These are phyloP conservation scores for Andrena flavipes DNA, from an alignment of 2,888 invertebrate species.

Conservation along the genomic window DNA sequence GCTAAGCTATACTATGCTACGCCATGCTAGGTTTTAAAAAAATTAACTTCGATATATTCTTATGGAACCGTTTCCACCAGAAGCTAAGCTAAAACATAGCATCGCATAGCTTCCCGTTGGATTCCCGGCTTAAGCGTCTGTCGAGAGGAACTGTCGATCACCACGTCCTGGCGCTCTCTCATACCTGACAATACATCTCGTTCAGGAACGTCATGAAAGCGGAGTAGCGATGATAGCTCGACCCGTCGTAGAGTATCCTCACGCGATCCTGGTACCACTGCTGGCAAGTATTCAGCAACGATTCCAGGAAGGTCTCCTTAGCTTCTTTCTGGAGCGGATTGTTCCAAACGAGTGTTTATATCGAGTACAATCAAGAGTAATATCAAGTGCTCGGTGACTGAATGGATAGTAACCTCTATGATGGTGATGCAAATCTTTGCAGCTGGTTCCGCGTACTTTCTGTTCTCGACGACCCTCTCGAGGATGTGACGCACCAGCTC, in stretches of 20 bases:
- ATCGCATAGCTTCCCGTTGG: no score
- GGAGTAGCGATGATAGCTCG: conserved; percentile 79
- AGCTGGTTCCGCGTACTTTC: conserved; percentile 92
- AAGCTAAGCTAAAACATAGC: no score
- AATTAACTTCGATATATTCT: no score
- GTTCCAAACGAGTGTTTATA: conserved; percentile 67
- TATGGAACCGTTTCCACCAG: no score
- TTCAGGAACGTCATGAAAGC: conserved; percentile 96
- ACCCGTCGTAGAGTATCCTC: conserved; percentile 86
- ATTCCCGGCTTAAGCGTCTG: no score
- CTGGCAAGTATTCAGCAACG: conserved; percentile 94
- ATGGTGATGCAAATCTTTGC: conserved; percentile 94
- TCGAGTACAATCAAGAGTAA: background rate
- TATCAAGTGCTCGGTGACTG: conserved; percentile 6
- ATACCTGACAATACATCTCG: conserved; percentile 93
- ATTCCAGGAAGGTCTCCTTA: conserved; percentile 95
- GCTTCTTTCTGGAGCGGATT: conserved; percentile 88
- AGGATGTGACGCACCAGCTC: conserved; percentile 93
- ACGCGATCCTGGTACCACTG: conserved; percentile 95
- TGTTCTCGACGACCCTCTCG: conserved; percentile 92
- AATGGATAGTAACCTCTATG: conserved; percentile 87
- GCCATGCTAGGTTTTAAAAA: no score
- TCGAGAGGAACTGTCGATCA: background rate
- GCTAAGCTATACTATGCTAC: no score
- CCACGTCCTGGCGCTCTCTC: conserved; percentile 11